A percentile compares a stretch with the other conserved stretches of the same genome.
phyloP scores from a whole-genome alignment of 2,797 vertebrate genomes.

The Lacerta viridis region DNA sequence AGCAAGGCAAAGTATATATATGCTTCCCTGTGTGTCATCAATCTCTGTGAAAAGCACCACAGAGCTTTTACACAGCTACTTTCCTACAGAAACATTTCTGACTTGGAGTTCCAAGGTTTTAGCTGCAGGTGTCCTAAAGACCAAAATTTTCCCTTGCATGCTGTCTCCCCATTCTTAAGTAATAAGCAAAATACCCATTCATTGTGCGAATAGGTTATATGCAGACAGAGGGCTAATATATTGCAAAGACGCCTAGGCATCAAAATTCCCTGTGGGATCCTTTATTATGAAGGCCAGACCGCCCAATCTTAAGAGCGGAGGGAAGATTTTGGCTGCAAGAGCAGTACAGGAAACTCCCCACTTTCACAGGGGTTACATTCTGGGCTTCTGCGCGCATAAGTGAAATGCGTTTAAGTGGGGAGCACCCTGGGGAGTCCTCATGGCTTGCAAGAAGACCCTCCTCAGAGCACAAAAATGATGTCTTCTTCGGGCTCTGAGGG shows the following conservation, averaged over 20 bases:
- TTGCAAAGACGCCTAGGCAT: neutral
- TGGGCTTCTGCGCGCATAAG: no score
- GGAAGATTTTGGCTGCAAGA: neutral
- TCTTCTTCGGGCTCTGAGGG: no score
- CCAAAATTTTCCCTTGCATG: slow-evolving; percentile 28
- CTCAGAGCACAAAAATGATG: no score
- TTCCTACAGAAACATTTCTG: slow-evolving; percentile 72
- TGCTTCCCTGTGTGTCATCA: slow-evolving; percentile 75
- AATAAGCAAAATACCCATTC: slow-evolving; percentile 17
- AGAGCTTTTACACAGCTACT: slow-evolving; percentile 81
- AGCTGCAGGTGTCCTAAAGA: slow-evolving; percentile 30
- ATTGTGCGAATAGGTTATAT: neutral
- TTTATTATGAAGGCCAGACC: neutral
- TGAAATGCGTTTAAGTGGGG: no score
- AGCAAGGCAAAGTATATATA: slow-evolving; percentile 78
- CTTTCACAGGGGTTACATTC: no score
- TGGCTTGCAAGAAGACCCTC: no score
- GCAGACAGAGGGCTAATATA: neutral
- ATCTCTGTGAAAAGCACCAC: slow-evolving; percentile 75
- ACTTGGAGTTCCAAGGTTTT: slow-evolving; percentile 60
- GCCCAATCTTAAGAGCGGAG: neutral
- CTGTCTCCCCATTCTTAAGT: neutral
- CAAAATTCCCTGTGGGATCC: neutral
- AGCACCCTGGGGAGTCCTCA: no score
- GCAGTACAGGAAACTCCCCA: neutral